Evolutionary conservation across 2,888 invertebrate species (phyloP).

Genomic region (Gonocerus acuteangulatus): DNA sequence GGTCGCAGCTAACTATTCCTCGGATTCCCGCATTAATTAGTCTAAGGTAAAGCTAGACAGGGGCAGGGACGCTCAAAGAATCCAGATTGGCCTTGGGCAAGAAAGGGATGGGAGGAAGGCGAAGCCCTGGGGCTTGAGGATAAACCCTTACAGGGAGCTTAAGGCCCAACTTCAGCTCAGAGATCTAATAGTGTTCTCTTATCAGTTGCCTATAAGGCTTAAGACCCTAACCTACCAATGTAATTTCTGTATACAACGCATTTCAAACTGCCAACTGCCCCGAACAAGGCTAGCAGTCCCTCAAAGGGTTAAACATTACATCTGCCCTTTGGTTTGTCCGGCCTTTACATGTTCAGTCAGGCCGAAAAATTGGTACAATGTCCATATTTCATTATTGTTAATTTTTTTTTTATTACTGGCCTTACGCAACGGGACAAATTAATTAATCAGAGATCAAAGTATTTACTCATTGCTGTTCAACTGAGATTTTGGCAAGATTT

Average conservation of each 20-base stretch:
- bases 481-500: too few relatives aligned
- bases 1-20: background rate
- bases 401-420: too few relatives aligned
- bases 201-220: slow-evolving; percentile 38
- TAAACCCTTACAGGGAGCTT: slow-evolving; percentile 33
- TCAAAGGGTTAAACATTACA: slow-evolving; percentile 34
- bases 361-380: too few relatives aligned
- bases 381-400: too few relatives aligned
- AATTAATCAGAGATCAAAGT: too few relatives aligned
- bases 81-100: slow-evolving; percentile 2
- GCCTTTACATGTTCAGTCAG: too few relatives aligned
- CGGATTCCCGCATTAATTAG: background rate
- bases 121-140: slow-evolving; percentile 24
- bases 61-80: slow-evolving; percentile 13
- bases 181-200: slow-evolving; percentile 37
- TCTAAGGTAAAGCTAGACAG: slow-evolving; percentile 5
- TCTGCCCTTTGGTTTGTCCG: slow-evolving; percentile 19
- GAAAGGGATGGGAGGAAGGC: background rate
- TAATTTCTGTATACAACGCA: slow-evolving; percentile 36
- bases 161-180: slow-evolving; percentile 33
- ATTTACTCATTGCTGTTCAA: too few relatives aligned
- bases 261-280: slow-evolving; percentile 35
- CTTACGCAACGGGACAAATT: too few relatives aligned
- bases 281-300: slow-evolving; percentile 33
- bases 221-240: slow-evolving; percentile 36